Evolutionary conservation across 2,888 invertebrate genomes (phyloP).

Genomic region (Caenorhabditis imperialis): DNA sequence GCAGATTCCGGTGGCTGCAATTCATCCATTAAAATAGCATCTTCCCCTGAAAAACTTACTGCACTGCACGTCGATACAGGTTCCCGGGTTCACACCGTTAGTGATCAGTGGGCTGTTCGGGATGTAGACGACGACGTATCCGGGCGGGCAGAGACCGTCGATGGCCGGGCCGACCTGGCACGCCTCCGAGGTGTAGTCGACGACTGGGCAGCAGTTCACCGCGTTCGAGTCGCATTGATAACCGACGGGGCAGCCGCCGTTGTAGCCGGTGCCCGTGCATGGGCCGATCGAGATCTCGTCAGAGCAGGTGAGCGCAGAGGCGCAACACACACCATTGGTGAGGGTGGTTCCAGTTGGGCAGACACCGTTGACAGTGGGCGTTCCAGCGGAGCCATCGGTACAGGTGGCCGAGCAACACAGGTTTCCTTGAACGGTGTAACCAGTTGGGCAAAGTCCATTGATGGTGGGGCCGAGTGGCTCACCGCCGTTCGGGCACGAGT

Average conservation of each 20-base stretch:
- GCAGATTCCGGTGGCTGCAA: constrained; percentile 67
- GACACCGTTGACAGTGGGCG: constrained; percentile 54
- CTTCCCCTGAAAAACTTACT: constrained; percentile 59
- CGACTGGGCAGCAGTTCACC: constrained; percentile 67
- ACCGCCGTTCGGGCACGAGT: constrained; percentile 74
- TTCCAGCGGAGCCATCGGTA: constrained; percentile 58
- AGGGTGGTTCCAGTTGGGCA: constrained; percentile 73
- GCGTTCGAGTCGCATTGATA: constrained; percentile 66
- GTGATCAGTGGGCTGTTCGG: constrained; percentile 51
- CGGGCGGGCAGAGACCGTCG: constrained; percentile 66
- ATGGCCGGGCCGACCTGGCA: constrained; percentile 65
- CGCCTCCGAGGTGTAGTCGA: constrained; percentile 43
- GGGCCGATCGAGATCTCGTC: constrained; percentile 56
- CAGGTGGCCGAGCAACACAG: constrained; percentile 69
- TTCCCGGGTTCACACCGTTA: constrained; percentile 59
- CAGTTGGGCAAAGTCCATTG: constrained; percentile 76
- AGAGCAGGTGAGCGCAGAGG: constrained; percentile 52
- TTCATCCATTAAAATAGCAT: neutral
- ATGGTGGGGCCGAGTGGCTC: constrained; percentile 74
- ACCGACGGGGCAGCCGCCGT: constrained; percentile 60
- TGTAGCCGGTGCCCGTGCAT: constrained; percentile 54
- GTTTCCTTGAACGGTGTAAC: constrained; percentile 69
- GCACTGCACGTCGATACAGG: constrained; percentile 60
- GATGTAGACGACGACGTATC: constrained; percentile 61
- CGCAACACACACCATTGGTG: constrained; percentile 74